phyloP scores from a whole-genome alignment of 2,888 invertebrate species.

The Meloe dianella region DNA sequence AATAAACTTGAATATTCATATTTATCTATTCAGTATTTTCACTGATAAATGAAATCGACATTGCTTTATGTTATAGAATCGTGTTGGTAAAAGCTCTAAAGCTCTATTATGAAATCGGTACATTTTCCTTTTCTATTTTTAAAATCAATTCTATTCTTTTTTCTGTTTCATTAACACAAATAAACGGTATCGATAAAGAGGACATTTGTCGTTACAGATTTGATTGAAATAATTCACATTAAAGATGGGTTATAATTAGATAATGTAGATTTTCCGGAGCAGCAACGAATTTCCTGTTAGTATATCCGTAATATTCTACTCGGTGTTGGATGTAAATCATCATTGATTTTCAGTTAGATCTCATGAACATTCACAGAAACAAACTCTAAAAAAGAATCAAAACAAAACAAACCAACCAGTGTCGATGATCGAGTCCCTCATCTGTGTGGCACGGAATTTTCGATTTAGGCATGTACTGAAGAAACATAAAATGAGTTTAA shows the following conservation, averaged over 20 bases:
- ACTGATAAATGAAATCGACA: constrained; percentile 1
- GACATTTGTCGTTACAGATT: not conserved
- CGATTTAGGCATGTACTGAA: too few species aligned
- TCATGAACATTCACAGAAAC: too few species aligned
- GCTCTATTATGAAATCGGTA: not conserved
- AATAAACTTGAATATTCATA: not conserved
- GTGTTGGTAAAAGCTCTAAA: not conserved
- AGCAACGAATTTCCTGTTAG: constrained; percentile 26
- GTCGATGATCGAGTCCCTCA: too few species aligned
- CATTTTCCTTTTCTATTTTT: too few species aligned
- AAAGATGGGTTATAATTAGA: constrained; percentile 25
- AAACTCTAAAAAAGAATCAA: too few species aligned
- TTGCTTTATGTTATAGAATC: not conserved
- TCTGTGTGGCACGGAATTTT: too few species aligned
- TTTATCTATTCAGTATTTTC: not conserved
- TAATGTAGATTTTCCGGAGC: constrained; percentile 25
- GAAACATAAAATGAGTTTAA: too few species aligned
- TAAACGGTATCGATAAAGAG: not conserved
- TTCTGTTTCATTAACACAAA: too few species aligned
- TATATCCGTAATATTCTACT: constrained; percentile 18
- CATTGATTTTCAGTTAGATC: constrained; percentile 32
- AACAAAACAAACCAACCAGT: too few species aligned
- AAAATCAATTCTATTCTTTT: too few species aligned
- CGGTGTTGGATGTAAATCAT: constrained; percentile 18
- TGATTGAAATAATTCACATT: not conserved